Evolutionary conservation across 1,140 invertebrate genomes (phyloP).

Genomic region (Bombus balteatus): DNA sequence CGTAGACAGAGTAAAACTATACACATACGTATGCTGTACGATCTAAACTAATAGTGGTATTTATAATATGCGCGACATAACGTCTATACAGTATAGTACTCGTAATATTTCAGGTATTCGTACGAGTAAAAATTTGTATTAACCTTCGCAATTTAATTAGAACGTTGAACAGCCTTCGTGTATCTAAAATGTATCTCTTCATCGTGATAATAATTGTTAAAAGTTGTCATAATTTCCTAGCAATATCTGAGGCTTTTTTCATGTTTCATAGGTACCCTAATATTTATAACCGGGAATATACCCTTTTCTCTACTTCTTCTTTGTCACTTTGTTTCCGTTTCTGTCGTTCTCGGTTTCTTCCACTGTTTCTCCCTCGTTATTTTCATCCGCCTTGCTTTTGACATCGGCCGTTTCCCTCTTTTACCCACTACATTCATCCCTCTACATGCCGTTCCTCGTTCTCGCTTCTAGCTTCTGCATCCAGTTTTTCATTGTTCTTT

Average conservation of each 20-base stretch:
- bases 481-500: conserved; percentile 33
- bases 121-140: too few relatives aligned
- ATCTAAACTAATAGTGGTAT: too few relatives aligned
- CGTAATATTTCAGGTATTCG: too few relatives aligned
- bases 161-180: too few relatives aligned
- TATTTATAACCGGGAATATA: background rate
- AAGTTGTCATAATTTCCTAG: too few relatives aligned
- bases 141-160: too few relatives aligned
- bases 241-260: background rate
- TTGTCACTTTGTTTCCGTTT: background rate
- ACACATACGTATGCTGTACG: too few relatives aligned
- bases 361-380: background rate
- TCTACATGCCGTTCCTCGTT: background rate
- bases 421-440: background rate
- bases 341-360: background rate
- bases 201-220: too few relatives aligned
- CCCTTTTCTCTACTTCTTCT: background rate
- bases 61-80: too few relatives aligned
- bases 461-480: conserved; percentile 24
- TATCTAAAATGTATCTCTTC: too few relatives aligned
- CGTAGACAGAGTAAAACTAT: too few relatives aligned
- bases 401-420: conserved; percentile 6
- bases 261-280: background rate
- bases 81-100: too few relatives aligned
- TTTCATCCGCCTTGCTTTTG: conserved; percentile 10